Percentiles rank a stretch among this genome's conserved stretches.
phyloP scores from a whole-genome alignment of 2,797 vertebrate species.

The Darevskia mixta region DNA sequence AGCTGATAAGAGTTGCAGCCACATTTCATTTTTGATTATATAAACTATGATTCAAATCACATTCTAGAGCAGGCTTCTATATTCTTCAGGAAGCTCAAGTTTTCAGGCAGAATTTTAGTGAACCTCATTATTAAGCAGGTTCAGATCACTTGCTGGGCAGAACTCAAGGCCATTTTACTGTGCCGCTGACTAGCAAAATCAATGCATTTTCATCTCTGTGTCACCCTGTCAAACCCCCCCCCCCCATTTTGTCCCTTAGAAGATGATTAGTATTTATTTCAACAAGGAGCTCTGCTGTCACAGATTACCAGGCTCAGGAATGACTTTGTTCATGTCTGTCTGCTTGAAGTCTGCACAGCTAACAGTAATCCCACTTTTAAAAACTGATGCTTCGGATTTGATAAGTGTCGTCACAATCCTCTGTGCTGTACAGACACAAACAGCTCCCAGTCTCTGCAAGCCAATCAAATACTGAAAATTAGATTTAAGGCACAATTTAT shows the following conservation, averaged over 20 bases:
- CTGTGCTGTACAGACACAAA: not conserved
- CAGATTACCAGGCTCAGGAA: not conserved
- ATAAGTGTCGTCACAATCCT: not conserved
- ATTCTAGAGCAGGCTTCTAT: not conserved
- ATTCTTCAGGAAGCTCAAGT: not conserved
- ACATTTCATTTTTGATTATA: not conserved
- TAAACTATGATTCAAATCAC: not conserved
- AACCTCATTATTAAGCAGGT: not conserved
- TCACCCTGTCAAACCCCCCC: too few species aligned
- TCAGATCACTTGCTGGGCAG: not conserved
- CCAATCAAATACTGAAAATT: not conserved
- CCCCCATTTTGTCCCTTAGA: not conserved
- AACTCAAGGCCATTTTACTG: not conserved
- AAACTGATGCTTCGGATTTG: not conserved
- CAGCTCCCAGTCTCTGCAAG: not conserved
- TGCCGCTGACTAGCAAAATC: not conserved
- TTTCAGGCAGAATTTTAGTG: not conserved
- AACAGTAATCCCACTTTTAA: not conserved
- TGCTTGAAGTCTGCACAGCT: not conserved
- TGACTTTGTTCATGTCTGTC: not conserved
- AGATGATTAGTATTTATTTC: not conserved
- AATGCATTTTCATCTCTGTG: not conserved
- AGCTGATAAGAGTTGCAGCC: too few species aligned
- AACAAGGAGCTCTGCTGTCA: not conserved
- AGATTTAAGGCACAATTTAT: not conserved